These are phyloP conservation scores for Drosophila algonquin DNA, from an alignment of 2,888 invertebrate genomes.

Conservation along the genomic window DNA sequence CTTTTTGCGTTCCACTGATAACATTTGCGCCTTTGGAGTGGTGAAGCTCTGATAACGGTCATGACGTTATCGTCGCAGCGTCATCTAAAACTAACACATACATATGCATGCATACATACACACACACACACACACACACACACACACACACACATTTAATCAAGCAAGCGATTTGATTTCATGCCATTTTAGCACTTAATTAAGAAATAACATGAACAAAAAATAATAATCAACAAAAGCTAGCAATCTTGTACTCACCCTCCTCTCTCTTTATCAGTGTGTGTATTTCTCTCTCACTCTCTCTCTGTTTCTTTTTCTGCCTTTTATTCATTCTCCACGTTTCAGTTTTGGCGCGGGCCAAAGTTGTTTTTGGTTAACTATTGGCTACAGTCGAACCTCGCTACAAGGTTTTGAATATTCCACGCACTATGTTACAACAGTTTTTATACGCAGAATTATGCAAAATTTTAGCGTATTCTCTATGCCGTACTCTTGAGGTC, in stretches of 20 bases:
- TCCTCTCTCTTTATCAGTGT: conserved; percentile 8
- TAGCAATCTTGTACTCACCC: conserved; percentile 14
- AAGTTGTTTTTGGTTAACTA: neutral
- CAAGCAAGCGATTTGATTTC: conserved; percentile 56
- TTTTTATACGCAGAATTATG: neutral
- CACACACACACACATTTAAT: conserved; percentile 10
- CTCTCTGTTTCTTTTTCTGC: conserved; percentile 12
- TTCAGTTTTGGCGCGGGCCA: conserved; percentile 4
- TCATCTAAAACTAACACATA: conserved; percentile 48
- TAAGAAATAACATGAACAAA: conserved; percentile 54
- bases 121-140: too few species aligned
- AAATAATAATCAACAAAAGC: conserved; percentile 32
- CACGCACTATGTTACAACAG: neutral
- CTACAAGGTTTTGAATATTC: conserved; percentile 3
- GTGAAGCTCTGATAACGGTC: conserved; percentile 54
- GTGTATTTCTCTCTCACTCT: conserved; percentile 6
- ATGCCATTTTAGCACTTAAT: conserved; percentile 68
- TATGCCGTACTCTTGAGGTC: neutral
- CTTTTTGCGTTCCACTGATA: conserved; percentile 60
- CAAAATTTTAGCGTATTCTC: neutral
- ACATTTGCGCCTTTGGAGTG: conserved; percentile 69
- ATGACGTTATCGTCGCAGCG: conserved; percentile 67
- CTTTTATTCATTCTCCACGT: conserved; percentile 1
- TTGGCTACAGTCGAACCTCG: conserved; percentile 27
- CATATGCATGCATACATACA: conserved; percentile 1